These are phyloP conservation scores for Meta bourneti DNA, from an alignment of 2,888 invertebrate genomes.

Conservation along the genomic window DNA sequence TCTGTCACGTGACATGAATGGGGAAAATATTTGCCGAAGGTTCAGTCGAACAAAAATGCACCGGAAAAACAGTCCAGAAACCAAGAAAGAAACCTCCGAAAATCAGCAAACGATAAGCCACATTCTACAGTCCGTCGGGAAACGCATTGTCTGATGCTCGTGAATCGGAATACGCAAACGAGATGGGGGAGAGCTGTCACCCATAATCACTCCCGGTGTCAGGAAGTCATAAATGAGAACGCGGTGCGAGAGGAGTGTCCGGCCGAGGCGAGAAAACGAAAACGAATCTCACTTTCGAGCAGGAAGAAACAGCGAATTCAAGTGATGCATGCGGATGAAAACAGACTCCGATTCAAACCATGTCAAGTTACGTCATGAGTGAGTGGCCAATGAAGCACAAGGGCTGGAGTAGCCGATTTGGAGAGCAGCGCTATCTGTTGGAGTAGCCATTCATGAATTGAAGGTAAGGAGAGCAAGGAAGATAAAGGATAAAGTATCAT, in stretches of 20 bases:
- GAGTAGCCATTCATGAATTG: conserved; percentile 17
- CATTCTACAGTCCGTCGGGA: not conserved
- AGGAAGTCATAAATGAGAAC: not conserved
- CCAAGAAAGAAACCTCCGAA: conserved; percentile 21
- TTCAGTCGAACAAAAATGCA: not conserved
- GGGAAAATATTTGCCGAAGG: not conserved
- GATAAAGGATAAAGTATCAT: no score
- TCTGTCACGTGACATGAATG: conserved; percentile 50
- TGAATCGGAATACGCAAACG: not conserved
- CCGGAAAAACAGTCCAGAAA: not conserved
- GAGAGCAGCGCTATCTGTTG: conserved; percentile 59
- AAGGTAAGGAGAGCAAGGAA: not conserved
- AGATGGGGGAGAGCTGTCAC: not conserved
- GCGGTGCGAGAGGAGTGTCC: not conserved
- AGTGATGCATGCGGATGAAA: conserved; percentile 73
- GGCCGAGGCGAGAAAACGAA: not conserved
- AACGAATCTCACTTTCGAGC: conserved; percentile 1
- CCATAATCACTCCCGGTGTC: not conserved
- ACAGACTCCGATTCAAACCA: conserved; percentile 55
- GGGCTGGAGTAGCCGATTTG: not conserved
- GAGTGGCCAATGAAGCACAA: conserved; percentile 46
- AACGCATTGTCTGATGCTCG: not conserved
- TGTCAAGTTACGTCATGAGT: conserved; percentile 63
- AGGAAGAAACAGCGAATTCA: not conserved
- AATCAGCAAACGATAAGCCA: conserved; percentile 7